Evolutionary conservation across 1,140 invertebrate genomes (phyloP), one percentile per base, ranked within the genome.

Genomic region (Trachymyrmex cornetzi): DNA sequence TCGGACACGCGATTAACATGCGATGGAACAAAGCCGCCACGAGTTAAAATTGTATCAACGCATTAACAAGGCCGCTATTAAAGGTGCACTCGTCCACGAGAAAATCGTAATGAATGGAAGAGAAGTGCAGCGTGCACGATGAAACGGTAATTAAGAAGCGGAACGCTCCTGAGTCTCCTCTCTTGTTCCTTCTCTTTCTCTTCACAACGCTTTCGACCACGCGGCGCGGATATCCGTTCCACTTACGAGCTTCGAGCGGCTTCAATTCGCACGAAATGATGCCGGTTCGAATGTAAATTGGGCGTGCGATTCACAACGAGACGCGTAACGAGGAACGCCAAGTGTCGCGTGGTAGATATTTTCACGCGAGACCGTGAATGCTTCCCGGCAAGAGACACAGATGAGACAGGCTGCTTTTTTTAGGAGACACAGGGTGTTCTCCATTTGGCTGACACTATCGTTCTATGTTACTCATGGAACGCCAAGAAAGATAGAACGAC

Each of bases 141-240:
- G n/a, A 50, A 48, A 82, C 53, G 24, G 69, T 75, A 84, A 84
- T 84, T 84, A 84, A 84, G 80, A 75, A 63, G 67, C 71, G 80
- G 69, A 84, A 82, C 67, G 24, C 53, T 50, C 9, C n/a, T 1
- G 4, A 3, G 2, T 77, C n/a, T 48, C 66, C 22, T 44, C 59
- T 64, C 64, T 69, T 72, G 12, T 80, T 89, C 50, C 67, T 63
- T 57, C 38, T 71, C 11, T 50, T 14, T 50, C 24, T 30, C 74
- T 12, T 82, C 38, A 14, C 24, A 19, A 50, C 67, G 44, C 48
- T 77, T 66, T 77, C 50, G 55, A 61, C 12, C 14, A 67, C 59
- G 67, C 61, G 79, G 38, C 59, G 57, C 64, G 84, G 77, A 90
- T 79, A 75, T 90, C 81, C 86, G 89, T 77, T 90, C 81, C 69